Evolutionary conservation across 2,113 vertebrate species (phyloP).

Genomic region (Octodon degus): DNA sequence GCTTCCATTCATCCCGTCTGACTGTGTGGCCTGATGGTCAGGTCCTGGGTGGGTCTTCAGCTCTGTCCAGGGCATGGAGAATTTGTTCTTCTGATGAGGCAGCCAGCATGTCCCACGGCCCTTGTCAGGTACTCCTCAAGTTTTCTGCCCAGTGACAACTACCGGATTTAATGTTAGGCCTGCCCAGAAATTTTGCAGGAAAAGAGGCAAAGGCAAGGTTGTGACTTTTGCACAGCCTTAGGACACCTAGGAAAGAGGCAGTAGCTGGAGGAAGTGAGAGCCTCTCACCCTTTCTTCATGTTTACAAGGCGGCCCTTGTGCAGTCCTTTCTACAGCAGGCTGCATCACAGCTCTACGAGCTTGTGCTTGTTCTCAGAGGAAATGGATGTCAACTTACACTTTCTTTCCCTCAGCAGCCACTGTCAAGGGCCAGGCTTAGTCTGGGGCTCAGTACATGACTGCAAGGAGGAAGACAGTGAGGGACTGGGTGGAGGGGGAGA

Average conservation of each 20-base stretch:
- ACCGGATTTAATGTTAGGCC: not conserved
- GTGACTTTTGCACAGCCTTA: not conserved
- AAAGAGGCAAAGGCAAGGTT: not conserved
- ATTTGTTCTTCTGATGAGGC: not conserved
- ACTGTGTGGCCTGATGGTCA: accelerated
- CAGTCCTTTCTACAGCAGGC: not conserved
- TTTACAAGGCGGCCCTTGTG: not conserved
- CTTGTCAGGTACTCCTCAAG: not conserved
- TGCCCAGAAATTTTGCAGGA: not conserved
- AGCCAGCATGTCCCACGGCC: not conserved
- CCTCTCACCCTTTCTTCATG: not conserved
- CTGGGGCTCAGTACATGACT: not conserved
- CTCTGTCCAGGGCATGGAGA: not conserved
- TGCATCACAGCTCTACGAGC: not conserved
- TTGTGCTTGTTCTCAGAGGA: not conserved
- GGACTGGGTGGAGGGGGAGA: not conserved
- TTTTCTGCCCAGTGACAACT: not conserved
- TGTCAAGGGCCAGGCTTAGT: not conserved
- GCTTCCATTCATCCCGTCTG: not conserved
- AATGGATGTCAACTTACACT: not conserved
- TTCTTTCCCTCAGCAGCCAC: not conserved
- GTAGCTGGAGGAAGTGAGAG: not conserved
- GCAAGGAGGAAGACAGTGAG: not conserved
- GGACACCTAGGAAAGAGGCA: not conserved
- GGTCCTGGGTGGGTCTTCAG: not conserved